Evolutionary conservation across 2,888 invertebrate genomes (phyloP).

Genomic region (Cremastinae sp.): DNA sequence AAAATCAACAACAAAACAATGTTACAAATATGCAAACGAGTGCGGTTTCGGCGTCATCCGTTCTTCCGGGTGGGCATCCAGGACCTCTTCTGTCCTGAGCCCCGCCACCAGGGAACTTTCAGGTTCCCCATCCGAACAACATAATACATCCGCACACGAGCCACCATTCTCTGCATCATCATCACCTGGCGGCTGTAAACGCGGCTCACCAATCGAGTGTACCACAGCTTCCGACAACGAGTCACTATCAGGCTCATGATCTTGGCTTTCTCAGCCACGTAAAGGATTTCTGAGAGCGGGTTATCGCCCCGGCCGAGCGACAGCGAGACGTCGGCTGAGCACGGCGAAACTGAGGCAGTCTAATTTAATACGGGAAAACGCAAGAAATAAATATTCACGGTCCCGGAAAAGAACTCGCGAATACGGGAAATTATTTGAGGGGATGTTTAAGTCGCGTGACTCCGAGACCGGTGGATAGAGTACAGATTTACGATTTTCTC

Average conservation of each 20-base stretch:
- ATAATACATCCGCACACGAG: constrained; percentile 75
- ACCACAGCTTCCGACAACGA: constrained; percentile 72
- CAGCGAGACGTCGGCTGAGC: constrained; percentile 68
- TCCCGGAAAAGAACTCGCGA: constrained; percentile 45
- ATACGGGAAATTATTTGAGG: constrained; percentile 60
- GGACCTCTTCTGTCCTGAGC: constrained; percentile 80
- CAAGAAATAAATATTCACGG: constrained; percentile 1
- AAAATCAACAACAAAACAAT: constrained; percentile 77
- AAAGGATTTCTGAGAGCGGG: constrained; percentile 79
- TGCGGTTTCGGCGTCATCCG: constrained; percentile 74
- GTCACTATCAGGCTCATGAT: constrained; percentile 77
- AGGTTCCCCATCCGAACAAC: constrained; percentile 79
- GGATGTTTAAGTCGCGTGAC: no score
- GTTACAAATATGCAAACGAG: constrained; percentile 77
- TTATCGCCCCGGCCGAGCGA: constrained; percentile 74
- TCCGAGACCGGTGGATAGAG: no score
- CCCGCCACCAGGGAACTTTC: constrained; percentile 80
- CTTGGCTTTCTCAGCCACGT: constrained; percentile 77
- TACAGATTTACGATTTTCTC: no score
- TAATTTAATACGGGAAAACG: not conserved
- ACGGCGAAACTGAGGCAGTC: no score
- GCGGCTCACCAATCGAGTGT: constrained; percentile 74
- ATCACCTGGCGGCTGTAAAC: constrained; percentile 75
- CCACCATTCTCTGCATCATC: constrained; percentile 69
- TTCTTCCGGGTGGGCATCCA: constrained; percentile 77